Base-by-base conservation (phyloP, 2,113 vertebrate species). In the Nestor notabilis region DNA sequence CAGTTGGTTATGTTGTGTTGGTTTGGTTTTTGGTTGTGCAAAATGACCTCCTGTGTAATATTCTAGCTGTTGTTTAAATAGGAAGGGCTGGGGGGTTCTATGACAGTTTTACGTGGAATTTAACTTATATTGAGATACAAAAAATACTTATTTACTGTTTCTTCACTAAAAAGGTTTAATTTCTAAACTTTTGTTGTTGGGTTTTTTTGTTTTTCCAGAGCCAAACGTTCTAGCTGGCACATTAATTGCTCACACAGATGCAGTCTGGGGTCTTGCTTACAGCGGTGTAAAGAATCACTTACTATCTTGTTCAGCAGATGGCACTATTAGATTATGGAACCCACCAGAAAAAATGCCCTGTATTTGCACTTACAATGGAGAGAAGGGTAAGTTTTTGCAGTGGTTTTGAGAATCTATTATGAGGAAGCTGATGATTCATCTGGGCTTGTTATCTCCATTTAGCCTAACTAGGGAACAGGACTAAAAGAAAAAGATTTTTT, bases 261-360 rank as follows among this genome's bases (percentile, higher is more conserved):
- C 99, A 31, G 99, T 99, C 96, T 99, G 99, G 99, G 98, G 99
- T 95, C 98, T 99, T 97, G 98, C 99, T 49, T 99, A 99, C 97
- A 99, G 99, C 39, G 98, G 99, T 92, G 98, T 99, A 98, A 99
- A 99, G 98, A 99, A 99, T 98, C 98, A 99, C 19, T 99, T 99
- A 96, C 98, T 99, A 39, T 99, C 99, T 95, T 99, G 99, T 97
- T 99, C 99, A 65, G 99, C 99, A 86, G 99, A 99, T 89, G 99
- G 99, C 97, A 99, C 99, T 79, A 97, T 99, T 96, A 99, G 99
- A 87, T 98, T 99, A 93, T 99, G 99, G 99, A 99, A 98, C 97
- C 99, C 99, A 61, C 97, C 98, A 23, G 99, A 99, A 97, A 99
- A 99, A 96, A 97, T 98, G 75, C 99, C 99, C 61, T 99, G 99